Percentiles rank a stretch among this genome's conserved stretches.
Conservation (phyloP, 2,888 invertebrate species). For the Dasysyrphus albostriatus region DNA sequence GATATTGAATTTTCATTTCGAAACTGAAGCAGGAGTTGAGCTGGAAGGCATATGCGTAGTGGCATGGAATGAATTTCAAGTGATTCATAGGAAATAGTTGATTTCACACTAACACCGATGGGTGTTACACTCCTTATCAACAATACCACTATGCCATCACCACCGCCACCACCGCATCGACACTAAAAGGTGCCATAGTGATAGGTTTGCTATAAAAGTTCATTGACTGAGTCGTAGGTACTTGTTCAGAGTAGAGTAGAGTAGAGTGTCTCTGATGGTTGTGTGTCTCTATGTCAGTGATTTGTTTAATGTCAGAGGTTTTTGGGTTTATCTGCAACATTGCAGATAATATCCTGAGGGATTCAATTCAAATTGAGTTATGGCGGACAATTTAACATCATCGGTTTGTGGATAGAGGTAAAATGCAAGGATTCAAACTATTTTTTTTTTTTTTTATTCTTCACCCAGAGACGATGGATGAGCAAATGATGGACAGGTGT, state of each 20-base stretch:
- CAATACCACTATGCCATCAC: conserved; percentile 22
- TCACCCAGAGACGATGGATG: not conserved
- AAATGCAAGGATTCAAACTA: not conserved
- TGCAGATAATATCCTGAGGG: conserved; percentile 51
- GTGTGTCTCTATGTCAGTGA: conserved; percentile 45
- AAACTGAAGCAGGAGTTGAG: conserved; percentile 26
- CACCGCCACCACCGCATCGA: not conserved
- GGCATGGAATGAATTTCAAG: conserved; percentile 69
- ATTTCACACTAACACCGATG: conserved; percentile 40
- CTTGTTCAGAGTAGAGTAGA: not conserved
- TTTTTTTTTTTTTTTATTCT: not conserved
- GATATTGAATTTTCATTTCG: conserved; percentile 66
- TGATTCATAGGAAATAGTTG: conserved; percentile 68
- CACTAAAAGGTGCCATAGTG: not conserved
- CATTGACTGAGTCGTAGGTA: conserved; percentile 59
- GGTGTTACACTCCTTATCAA: conserved; percentile 17
- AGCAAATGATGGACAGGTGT: conserved; percentile 28
- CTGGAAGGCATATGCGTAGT: conserved; percentile 42
- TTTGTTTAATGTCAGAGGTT: conserved; percentile 60
- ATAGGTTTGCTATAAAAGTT: conserved; percentile 41
- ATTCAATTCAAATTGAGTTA: conserved; percentile 46
- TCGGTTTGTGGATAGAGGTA: conserved; percentile 10
- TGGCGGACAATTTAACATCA: conserved; percentile 52
- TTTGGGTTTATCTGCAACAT: conserved; percentile 50
- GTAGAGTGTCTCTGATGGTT: not conserved